phyloP scores from a whole-genome alignment of 92 coral and sea anemone species.

The Porites rus region DNA sequence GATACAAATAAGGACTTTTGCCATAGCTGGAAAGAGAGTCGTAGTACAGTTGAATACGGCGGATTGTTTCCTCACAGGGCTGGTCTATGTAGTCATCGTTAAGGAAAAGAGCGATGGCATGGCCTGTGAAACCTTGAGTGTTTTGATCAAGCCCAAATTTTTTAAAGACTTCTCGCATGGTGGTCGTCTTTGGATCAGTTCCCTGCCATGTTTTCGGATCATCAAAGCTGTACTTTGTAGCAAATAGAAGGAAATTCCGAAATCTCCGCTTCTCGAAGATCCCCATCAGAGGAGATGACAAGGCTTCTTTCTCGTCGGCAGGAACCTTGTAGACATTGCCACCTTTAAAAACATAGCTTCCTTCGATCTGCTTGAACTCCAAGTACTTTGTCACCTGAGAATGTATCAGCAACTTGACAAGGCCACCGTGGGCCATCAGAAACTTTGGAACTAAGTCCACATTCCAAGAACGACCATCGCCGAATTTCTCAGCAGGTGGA shows the following conservation, averaged over 20 bases:
- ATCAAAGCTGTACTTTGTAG: slow-evolving; percentile 60
- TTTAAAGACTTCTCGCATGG: slow-evolving; percentile 83
- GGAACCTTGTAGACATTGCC: slow-evolving; percentile 89
- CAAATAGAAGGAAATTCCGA: slow-evolving; percentile 81
- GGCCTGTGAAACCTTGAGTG: slow-evolving; percentile 93
- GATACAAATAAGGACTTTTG: slow-evolving; percentile 87
- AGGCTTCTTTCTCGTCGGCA: slow-evolving; percentile 87
- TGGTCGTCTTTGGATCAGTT: slow-evolving; percentile 69
- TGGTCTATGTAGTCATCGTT: slow-evolving; percentile 80
- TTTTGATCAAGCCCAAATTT: slow-evolving; percentile 81
- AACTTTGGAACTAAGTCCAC: slow-evolving; percentile 95
- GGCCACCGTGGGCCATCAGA: slow-evolving; percentile 86
- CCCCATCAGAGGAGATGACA: slow-evolving; percentile 85
- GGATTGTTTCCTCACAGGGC: slow-evolving; percentile 85
- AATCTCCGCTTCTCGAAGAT: slow-evolving; percentile 94
- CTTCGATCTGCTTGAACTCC: slow-evolving; percentile 92
- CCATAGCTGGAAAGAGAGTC: slow-evolving; percentile 81
- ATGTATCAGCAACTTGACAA: slow-evolving; percentile 86
- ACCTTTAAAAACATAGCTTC: slow-evolving; percentile 88
- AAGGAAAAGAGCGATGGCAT: slow-evolving; percentile 86
- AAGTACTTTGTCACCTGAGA: slow-evolving; percentile 89
- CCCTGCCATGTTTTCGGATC: slow-evolving; percentile 82
- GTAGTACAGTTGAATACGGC: slow-evolving; percentile 83
- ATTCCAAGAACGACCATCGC: slow-evolving; percentile 82
- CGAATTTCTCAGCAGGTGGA: slow-evolving; percentile 55